Base-by-base conservation (phyloP, 2,888 invertebrate species). In the Taenaris catops region DNA sequence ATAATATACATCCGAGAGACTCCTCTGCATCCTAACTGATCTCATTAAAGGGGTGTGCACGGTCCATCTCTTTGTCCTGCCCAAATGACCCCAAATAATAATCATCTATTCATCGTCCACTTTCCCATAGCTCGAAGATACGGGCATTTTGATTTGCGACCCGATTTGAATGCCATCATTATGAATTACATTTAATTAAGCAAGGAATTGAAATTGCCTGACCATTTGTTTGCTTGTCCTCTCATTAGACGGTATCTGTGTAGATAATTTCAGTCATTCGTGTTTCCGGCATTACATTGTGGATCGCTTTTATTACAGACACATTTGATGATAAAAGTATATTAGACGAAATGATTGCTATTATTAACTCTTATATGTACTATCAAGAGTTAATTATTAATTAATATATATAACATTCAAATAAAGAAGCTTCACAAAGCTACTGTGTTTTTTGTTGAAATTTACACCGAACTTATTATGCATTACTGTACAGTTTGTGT, bases 81-180 rank as follows among this genome's bases (percentile, higher is more conserved):
- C 58, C 71, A 80, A 83, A 80, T 84, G 83, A 83, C 80, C 83
- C 83, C 69, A 70, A 69, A 68, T 66, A 72, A 76, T 74, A 76
- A 83, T 80, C 67, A 81, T 73, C 64, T 63, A 79, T 79, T 79
- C 73, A 80, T 61, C 58, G 58, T 70, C 68, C 63, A 72, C 55
- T 79, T 86, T 84, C 84, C 78, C 84, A 83, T 74, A 71, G 58
- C 56, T 8, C 8, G 48, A 70, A 69, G 76, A 86, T 86, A 86
- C 83, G 84, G 84, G 84, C 66, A 71, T 67, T 81, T 63, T 80
- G 81, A 81, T 81, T 81, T 71, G 66, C 68, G 61, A 70, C 55
- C 58, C 54, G 55, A 74, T 80, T 75, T 81, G 74, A 81, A 81
- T 81, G 65, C 61, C 57, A 62, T 59, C 67, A 63, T 66, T 64